A percentile compares a stretch with the other conserved stretches of the same genome.
phyloP scores from a whole-genome alignment of 2,888 invertebrate genomes.

The Tachina grossa region DNA sequence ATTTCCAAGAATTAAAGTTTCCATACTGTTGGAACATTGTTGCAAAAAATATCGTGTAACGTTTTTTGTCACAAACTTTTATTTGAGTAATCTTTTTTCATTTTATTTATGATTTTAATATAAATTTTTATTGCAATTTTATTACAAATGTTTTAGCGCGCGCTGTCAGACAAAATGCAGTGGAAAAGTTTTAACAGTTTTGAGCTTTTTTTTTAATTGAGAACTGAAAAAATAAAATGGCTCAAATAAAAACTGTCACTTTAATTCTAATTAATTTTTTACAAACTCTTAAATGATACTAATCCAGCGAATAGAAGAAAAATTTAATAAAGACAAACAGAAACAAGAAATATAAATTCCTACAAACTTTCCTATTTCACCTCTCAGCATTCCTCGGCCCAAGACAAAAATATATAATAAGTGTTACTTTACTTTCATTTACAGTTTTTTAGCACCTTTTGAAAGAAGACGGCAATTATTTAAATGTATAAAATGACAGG shows the following conservation, averaged over 20 bases:
- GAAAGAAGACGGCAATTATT: conserved; percentile 54
- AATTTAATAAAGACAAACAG: not conserved
- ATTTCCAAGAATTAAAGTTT: conserved; percentile 7
- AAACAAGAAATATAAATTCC: conserved; percentile 33
- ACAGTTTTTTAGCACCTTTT: not conserved
- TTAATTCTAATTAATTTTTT: conserved; percentile 62
- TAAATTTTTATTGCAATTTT: conserved; percentile 29
- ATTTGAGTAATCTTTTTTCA: not conserved
- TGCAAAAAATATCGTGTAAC: not conserved
- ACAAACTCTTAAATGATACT: conserved; percentile 43
- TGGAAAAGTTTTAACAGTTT: not conserved
- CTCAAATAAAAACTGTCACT: conserved; percentile 28
- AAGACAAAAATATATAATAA: conserved; percentile 20
- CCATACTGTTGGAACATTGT: not conserved
- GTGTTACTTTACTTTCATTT: conserved; percentile 32
- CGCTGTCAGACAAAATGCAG: not conserved
- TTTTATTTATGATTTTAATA: conserved; percentile 36
- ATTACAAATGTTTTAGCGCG: conserved; percentile 1
- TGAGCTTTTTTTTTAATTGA: not conserved
- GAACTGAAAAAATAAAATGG: not conserved
- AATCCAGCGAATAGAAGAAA: conserved; percentile 3
- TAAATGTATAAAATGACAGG: conserved; percentile 61
- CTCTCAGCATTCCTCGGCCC: not conserved
- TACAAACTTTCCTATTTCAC: conserved; percentile 50
- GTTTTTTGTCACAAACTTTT: conserved; percentile 21